phyloP scores from a whole-genome alignment of 2,797 vertebrate genomes.

The Falco biarmicus region DNA sequence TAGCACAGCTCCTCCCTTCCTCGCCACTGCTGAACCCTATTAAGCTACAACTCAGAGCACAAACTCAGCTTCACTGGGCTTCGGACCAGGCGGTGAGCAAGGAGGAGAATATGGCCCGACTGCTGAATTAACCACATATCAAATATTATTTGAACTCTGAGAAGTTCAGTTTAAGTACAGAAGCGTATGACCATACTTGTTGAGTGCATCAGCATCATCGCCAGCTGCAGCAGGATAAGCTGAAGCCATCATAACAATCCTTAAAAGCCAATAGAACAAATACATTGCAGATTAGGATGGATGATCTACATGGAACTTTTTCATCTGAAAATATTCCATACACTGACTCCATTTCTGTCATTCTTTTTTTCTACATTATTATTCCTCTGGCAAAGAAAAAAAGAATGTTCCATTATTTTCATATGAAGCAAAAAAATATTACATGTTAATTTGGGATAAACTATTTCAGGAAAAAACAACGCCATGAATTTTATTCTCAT shows the following conservation, averaged over 20 bases:
- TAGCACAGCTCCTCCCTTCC: not conserved
- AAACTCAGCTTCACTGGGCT: not conserved
- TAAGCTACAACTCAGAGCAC: not conserved
- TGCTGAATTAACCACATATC: not conserved
- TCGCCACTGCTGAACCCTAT: accelerated
- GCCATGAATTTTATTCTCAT: not conserved
- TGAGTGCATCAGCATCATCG: not conserved
- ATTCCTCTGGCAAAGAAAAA: not conserved
- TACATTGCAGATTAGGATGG: not conserved
- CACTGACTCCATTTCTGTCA: not conserved
- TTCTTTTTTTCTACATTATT: not conserved
- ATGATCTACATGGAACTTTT: not conserved
- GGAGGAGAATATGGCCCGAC: accelerated
- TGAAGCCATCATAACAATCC: not conserved
- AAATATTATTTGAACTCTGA: not conserved
- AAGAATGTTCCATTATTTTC: not conserved
- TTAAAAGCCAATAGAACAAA: not conserved
- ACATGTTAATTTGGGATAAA: not conserved
- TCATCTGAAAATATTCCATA: not conserved
- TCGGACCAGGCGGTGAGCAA: not conserved
- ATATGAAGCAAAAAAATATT: not conserved
- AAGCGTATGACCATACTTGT: not conserved
- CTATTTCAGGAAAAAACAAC: not conserved
- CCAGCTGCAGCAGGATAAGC: not conserved
- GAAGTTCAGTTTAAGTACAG: not conserved